Percentiles rank a stretch among this genome's conserved stretches.
These are phyloP conservation scores for Cephonodes hylas DNA, from an alignment of 2,888 invertebrate genomes.

Conservation along the genomic window DNA sequence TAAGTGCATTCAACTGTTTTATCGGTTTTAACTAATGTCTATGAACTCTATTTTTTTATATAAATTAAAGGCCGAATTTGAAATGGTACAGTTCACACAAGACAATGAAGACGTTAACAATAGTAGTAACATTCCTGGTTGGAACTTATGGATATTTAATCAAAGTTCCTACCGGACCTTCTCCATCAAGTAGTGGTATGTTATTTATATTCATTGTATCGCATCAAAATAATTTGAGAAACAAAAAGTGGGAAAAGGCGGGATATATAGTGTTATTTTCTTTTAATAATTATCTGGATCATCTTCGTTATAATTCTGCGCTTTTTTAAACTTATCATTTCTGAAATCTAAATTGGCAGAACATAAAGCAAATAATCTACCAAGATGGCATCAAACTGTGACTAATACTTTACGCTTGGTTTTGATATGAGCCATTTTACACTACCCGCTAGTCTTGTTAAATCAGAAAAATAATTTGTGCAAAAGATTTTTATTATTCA, in stretches of 20 bases:
- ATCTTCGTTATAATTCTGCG: not conserved
- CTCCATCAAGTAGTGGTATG: not conserved
- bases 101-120: conserved; percentile 60
- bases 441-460: not conserved
- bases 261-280: too few relatives aligned
- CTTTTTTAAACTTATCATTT: not conserved
- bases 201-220: not conserved
- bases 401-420: not conserved
- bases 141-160: conserved; percentile 55
- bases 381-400: not conserved
- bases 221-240: not conserved
- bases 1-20: conserved; percentile 56
- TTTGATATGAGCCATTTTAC: not conserved
- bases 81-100: conserved; percentile 31
- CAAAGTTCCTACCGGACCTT: conserved; percentile 48
- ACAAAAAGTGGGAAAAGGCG: not conserved
- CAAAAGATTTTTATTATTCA: not conserved
- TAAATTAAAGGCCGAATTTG: conserved; percentile 34
- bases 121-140: conserved; percentile 35
- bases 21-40: conserved; percentile 44
- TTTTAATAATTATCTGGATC: not conserved
- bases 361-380: not conserved
- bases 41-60: conserved; percentile 45
- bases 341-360: not conserved
- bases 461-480: not conserved